Evolutionary conservation across 2,888 invertebrate species (phyloP), one percentile per base, ranked within the genome.

Genomic region (Thymelicus acteon): DNA sequence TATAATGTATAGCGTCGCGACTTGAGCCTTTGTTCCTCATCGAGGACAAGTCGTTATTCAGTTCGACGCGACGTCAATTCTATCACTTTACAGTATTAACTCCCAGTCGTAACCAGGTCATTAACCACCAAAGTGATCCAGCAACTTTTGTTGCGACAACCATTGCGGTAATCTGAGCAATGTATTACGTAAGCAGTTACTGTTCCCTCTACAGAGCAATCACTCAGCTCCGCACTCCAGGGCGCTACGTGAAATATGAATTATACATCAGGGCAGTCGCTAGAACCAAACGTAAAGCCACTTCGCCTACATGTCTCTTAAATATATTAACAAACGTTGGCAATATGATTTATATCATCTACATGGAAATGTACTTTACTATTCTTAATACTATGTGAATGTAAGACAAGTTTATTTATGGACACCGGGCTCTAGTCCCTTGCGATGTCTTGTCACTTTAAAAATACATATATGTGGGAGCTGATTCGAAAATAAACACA

Each of bases 171-270:
- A 52, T 60, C n/a, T 39, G n/a, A 8, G 60, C 60, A 57, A 8
- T 31, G 8, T 37, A 13, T 57, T 57, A 24, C 39, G 1, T 8
- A 12, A 44, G 10, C 44, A 58, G 60, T 19, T 19, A 19, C 19
- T 19, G 19, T 62, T 31, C 31, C n/a, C 54, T 54, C 19, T 15
- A 54, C 24, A 54, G 24, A 54, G 37, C 48, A 62, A 62, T 62
- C 62, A 62, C 62, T 62, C 48, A 62, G 37, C 62, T 48, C 62
- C 31, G 62, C 62, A 62, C 62, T 62, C 37, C 31, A 7, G 40
- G 15, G 49, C 24, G 24, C 48, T 31, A n/a, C 61, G 7, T 48
- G n/a, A 62, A 48, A 62, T 62, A 62, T 62, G 48, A 62, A 62
- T 62, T 62, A 62, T 48, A 62, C 62, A 62, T 62, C 62, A 12